A percentile compares a stretch with the other conserved stretches of the same genome.
Evolutionary conservation across 30 jellyfish, hydroid and myxozoan genomes (phyloP).

Genomic region (Aurelia coerulea): DNA sequence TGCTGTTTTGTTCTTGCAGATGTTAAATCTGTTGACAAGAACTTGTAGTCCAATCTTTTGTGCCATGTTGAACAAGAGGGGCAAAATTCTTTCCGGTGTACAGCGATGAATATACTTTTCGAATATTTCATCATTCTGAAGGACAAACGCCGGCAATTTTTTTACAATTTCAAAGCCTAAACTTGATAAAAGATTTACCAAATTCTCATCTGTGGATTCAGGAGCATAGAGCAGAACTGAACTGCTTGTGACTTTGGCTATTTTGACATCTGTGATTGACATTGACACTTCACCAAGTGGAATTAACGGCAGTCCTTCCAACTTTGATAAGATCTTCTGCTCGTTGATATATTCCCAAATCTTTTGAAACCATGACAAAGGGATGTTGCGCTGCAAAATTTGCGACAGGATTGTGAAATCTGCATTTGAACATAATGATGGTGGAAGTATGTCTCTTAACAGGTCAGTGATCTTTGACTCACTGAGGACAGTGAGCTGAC

Average conservation of each 20-base stretch:
- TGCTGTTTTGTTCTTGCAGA: background rate
- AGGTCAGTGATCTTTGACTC: background rate
- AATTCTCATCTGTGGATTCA: background rate
- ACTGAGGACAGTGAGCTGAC: conserved; percentile 15
- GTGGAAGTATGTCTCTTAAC: background rate
- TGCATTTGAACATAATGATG: no score
- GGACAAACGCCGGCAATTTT: conserved; percentile 22
- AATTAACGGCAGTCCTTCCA: conserved; percentile 41
- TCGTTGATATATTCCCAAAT: conserved; percentile 38
- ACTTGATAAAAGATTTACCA: background rate
- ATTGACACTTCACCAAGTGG: background rate
- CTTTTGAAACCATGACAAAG: conserved; percentile 13
- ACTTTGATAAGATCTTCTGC: background rate
- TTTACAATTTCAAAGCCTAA: conserved; percentile 15
- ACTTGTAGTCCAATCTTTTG: background rate
- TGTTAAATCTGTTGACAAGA: background rate
- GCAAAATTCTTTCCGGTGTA: background rate
- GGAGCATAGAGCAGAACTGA: background rate
- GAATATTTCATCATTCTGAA: conserved; percentile 18
- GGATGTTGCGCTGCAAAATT: background rate
- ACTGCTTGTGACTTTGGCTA: background rate
- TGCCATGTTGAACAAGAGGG: conserved; percentile 12
- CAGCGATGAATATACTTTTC: background rate
- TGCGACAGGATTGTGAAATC: background rate
- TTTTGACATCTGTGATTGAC: no score